Evolutionary conservation across 1,140 invertebrate genomes (phyloP), one percentile per base, ranked within the genome.

Genomic region (Ptiloglossa arizonensis): DNA sequence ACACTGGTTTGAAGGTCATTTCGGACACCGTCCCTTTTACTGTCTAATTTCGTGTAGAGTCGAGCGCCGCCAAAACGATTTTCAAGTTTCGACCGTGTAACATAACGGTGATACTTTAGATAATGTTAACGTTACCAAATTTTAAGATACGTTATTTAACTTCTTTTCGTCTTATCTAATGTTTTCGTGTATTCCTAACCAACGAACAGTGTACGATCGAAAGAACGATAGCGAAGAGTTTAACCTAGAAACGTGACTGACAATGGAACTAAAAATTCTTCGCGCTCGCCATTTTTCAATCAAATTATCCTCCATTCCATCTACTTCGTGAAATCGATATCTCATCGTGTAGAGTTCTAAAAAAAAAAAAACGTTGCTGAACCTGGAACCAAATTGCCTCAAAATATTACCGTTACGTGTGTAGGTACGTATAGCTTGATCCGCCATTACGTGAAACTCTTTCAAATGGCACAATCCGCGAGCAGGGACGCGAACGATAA

Each of bases 121-220:
- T 27, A 56, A 67, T 57, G 52, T 67, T 67, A 15, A 75, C 22
- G 35, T 72, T 57, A 57, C n/a, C 32, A 46, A 75, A 22, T 59
- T 46, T 15, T 32, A 64, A 66, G 32, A 44, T 8, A 57, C 29
- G 63, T 68, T 67, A 48, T 19, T 38, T 48, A 41, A 11, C 11
- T 11, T 41, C 41, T 2, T 22, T 52, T 15, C 8, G 54, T 22
- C 11, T 41, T 41, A 41, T 15, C 57, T 4, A 3, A 11, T 24
- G 6, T 29, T 48, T 22, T 38, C 48, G 5, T 29, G 17, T 22
- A 41, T 44, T 69, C 11, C 27, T 41, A 29, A 41, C 29, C 60
- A 73, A 54, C 15, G 15, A 27, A 74, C 9, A 44, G 19, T 41
- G 35, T 44, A 32, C 27, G 50, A 32, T 24, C 0, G 1, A 35